Evolutionary conservation across 2,888 invertebrate species (phyloP).

Genomic region (Dryomyza anilis): DNA sequence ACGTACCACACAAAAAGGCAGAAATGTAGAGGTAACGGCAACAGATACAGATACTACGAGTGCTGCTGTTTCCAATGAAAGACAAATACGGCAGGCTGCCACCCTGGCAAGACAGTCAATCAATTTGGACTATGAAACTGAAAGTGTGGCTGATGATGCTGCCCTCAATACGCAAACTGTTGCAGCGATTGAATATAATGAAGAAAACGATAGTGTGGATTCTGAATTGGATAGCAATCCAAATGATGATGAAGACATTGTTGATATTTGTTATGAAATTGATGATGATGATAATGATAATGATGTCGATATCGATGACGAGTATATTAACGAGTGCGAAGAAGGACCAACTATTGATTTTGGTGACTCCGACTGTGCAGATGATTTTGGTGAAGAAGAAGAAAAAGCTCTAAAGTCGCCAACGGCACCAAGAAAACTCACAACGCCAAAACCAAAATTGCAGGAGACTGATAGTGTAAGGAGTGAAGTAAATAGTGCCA

Average conservation of each 20-base stretch:
- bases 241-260: constrained; percentile 10
- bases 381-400: constrained; percentile 14
- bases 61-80: too few relatives aligned
- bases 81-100: too few relatives aligned
- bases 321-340: constrained; percentile 35
- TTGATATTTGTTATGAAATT: constrained; percentile 11
- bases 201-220: not conserved
- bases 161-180: not conserved
- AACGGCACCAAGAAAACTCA: not conserved
- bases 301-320: constrained; percentile 24
- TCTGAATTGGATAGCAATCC: not conserved
- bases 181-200: not conserved
- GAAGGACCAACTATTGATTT: constrained; percentile 38
- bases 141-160: too few relatives aligned
- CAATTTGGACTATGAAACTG: too few relatives aligned
- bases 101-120: too few relatives aligned
- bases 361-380: constrained; percentile 36
- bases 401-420: not conserved
- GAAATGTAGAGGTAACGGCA: too few relatives aligned
- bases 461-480: too few relatives aligned
- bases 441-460: not conserved
- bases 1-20: too few relatives aligned
- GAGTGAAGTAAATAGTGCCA: too few relatives aligned
- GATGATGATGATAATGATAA: constrained; percentile 19
- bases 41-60: too few relatives aligned